Evolutionary conservation across 2,797 vertebrate species (phyloP).

Genomic region (Chaunax sp.): DNA sequence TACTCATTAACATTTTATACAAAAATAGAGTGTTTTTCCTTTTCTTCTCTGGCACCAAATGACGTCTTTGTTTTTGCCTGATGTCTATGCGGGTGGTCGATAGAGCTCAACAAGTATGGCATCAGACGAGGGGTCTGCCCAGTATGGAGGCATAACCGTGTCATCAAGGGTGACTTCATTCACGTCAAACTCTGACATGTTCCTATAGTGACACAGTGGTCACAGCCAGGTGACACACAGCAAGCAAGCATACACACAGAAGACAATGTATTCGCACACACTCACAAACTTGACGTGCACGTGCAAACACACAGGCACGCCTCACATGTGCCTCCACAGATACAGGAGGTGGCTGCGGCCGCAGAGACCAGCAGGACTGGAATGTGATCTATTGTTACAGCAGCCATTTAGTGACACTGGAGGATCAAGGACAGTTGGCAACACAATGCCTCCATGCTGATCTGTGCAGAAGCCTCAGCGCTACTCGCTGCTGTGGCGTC

Average conservation of each 20-base stretch:
- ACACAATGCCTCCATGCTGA: slow-evolving; percentile 71
- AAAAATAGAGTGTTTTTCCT: neutral
- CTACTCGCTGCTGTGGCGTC: slow-evolving; percentile 30
- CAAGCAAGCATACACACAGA: slow-evolving; percentile 17
- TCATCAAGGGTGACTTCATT: slow-evolving; percentile 42
- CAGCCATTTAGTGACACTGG: slow-evolving; percentile 67
- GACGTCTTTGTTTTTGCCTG: neutral
- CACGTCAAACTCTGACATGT: slow-evolving; percentile 30
- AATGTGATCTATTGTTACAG: slow-evolving; percentile 73
- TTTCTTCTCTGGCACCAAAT: neutral
- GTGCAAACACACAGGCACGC: neutral
- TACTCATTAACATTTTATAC: too few species aligned
- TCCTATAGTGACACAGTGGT: slow-evolving; percentile 27
- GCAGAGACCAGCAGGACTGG: slow-evolving; percentile 54
- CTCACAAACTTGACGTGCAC: slow-evolving; percentile 5
- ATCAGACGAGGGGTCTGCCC: slow-evolving; percentile 43
- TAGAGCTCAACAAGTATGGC: slow-evolving; percentile 34
- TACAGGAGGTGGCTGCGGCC: slow-evolving; percentile 40
- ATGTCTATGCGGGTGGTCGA: slow-evolving; percentile 32
- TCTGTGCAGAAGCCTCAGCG: slow-evolving; percentile 52
- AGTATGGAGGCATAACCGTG: slow-evolving; percentile 40
- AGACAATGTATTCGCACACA: neutral
- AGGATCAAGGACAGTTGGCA: slow-evolving; percentile 68
- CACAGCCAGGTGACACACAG: slow-evolving; percentile 54
- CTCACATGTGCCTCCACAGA: slow-evolving; percentile 26